Evolutionary conservation across 2,888 invertebrate species (phyloP).

Genomic region (Heteromyza rotundicornis): DNA sequence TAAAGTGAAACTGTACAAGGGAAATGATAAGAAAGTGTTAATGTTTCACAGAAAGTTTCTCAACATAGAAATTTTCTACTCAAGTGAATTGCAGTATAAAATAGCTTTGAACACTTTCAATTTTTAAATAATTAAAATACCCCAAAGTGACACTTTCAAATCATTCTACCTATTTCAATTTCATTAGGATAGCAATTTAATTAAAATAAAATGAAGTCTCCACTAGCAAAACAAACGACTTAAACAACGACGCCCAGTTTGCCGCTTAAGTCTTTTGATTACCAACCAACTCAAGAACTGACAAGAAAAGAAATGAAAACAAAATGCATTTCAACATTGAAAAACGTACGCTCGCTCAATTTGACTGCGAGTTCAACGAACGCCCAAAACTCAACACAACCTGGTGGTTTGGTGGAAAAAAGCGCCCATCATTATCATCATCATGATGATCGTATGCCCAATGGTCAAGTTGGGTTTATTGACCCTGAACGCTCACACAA

Average conservation of each 20-base stretch:
- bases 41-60: no score
- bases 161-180: no score
- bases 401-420: background rate
- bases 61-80: no score
- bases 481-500: slow-evolving; percentile 32
- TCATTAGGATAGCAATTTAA: no score
- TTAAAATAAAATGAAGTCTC: no score
- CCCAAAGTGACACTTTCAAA: no score
- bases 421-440: background rate
- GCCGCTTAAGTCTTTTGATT: background rate
- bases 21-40: no score
- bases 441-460: slow-evolving; percentile 10
- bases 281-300: no score
- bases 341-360: background rate
- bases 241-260: slow-evolving; percentile 8
- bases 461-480: slow-evolving; percentile 36
- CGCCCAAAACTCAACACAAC: background rate
- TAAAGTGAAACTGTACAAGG: no score
- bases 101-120: no score
- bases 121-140: no score
- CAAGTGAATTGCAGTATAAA: no score
- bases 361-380: slow-evolving; percentile 19
- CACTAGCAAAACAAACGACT: slow-evolving; percentile 15
- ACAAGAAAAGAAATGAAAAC: background rate
- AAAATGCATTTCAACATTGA: background rate